phyloP scores from a whole-genome alignment of 2,797 vertebrate genomes.

The Dicrostonyx torquatus region DNA sequence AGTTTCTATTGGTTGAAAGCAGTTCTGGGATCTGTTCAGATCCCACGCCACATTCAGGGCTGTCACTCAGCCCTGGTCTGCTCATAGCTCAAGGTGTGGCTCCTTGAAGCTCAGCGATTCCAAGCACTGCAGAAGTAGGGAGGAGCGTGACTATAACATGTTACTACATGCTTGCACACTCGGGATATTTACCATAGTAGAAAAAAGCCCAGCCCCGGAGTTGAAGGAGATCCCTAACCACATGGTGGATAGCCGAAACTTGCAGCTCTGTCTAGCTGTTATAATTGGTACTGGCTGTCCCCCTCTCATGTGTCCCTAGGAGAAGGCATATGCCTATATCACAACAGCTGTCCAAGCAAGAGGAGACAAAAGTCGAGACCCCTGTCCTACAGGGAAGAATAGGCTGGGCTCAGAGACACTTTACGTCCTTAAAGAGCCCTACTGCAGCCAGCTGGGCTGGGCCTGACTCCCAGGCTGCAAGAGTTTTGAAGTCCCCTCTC shows the following conservation, averaged over 20 bases:
- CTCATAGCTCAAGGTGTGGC: not conserved
- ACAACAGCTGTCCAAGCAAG: not conserved
- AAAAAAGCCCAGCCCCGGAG: not conserved
- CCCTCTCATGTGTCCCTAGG: not conserved
- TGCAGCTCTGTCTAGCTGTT: not conserved
- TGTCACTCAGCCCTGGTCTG: not conserved
- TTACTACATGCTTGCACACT: not conserved
- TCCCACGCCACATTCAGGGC: rapidly evolving
- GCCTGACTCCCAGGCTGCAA: not conserved
- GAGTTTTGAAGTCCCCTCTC: not conserved
- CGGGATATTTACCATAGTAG: not conserved
- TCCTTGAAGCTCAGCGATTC: not conserved
- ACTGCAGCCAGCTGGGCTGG: not conserved
- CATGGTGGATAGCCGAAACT: not conserved
- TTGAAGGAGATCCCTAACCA: not conserved
- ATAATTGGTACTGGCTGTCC: not conserved
- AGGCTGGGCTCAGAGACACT: not conserved
- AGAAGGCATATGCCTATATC: not conserved
- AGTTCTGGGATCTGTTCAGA: not conserved
- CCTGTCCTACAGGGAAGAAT: not conserved
- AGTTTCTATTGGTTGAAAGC: not conserved
- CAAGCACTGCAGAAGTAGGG: no score
- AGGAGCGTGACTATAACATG: no score
- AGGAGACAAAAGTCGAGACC: not conserved
- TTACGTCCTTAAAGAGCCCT: not conserved